phyloP scores from a whole-genome alignment of 2,113 vertebrate species.

The Triplophysa dalaica region DNA sequence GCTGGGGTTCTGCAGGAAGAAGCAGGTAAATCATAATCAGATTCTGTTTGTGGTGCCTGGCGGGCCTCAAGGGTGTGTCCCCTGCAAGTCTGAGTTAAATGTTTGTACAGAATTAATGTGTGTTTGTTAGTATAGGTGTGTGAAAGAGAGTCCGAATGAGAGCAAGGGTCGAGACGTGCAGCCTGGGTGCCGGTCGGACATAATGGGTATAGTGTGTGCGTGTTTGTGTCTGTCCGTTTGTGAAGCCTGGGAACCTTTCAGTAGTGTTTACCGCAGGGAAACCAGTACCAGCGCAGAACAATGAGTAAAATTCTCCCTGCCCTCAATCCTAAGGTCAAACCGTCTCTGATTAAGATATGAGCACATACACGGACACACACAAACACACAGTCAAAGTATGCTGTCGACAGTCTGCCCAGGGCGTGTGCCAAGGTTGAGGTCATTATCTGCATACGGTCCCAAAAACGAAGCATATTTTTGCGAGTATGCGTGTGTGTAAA shows the following conservation, averaged over 20 bases:
- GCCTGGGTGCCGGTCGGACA: constrained; percentile 54
- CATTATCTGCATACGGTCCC: constrained; percentile 71
- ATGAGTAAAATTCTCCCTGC: constrained; percentile 79
- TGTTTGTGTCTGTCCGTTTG: constrained; percentile 48
- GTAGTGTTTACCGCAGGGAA: constrained; percentile 86
- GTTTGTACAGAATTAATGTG: constrained; percentile 40
- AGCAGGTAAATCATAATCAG: constrained; percentile 25
- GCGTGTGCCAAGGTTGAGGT: constrained; percentile 74
- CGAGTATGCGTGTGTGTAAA: constrained; percentile 51
- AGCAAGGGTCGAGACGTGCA: constrained; percentile 56
- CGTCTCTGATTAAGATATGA: constrained; percentile 51
- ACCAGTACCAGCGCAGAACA: constrained; percentile 82
- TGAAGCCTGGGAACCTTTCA: constrained; percentile 82
- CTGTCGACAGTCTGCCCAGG: constrained; percentile 70
- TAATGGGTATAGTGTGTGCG: constrained; percentile 52
- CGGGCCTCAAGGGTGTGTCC: constrained; percentile 32
- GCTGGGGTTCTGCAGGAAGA: constrained; percentile 3
- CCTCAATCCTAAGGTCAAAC: constrained; percentile 54
- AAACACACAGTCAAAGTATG: constrained; percentile 65
- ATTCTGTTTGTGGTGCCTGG: constrained; percentile 29
- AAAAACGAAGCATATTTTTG: constrained; percentile 70
- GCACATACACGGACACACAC: constrained; percentile 37
- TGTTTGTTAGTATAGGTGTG: constrained; percentile 41
- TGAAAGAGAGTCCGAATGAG: constrained; percentile 24
- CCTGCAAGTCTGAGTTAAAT: not conserved